Evolutionary conservation across 2,888 invertebrate genomes (phyloP).

Genomic region (Ophion ellenae): DNA sequence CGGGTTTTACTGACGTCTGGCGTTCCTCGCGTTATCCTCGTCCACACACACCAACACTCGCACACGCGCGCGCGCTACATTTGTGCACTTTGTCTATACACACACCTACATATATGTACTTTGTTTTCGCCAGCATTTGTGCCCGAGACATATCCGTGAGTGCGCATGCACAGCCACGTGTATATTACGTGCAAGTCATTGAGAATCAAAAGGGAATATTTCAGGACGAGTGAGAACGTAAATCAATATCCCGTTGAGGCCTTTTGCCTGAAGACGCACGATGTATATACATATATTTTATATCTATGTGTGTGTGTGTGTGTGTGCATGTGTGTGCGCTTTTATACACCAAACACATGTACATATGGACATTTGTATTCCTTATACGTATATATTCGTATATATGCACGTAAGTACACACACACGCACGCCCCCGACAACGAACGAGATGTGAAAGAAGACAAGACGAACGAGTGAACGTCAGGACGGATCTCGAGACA

Average conservation of each 20-base stretch:
- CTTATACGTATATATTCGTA: not conserved
- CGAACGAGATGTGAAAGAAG: constrained; percentile 33
- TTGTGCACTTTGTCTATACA: no score
- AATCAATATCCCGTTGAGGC: constrained; percentile 19
- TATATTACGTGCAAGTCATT: not conserved
- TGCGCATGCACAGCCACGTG: not conserved
- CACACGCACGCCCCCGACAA: not conserved
- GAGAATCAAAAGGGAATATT: constrained; percentile 8
- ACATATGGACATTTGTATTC: not conserved
- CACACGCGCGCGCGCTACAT: not conserved
- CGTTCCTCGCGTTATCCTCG: constrained; percentile 24
- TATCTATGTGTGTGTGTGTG: not conserved
- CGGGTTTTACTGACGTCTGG: constrained; percentile 33
- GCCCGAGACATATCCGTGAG: not conserved
- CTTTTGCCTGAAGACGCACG: not conserved
- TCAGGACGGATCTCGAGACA: constrained; percentile 51
- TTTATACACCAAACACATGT: no score
- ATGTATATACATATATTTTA: not conserved
- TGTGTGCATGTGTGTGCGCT: no score
- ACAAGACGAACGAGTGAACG: constrained; percentile 40
- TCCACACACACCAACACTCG: no score
- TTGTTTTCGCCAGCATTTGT: constrained; percentile 12
- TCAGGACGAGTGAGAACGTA: not conserved
- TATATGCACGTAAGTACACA: not conserved
- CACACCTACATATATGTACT: constrained; percentile 10